Evolutionary conservation across 2,113 vertebrate genomes (phyloP).

Genomic region (Pristiophorus japonicus): DNA sequence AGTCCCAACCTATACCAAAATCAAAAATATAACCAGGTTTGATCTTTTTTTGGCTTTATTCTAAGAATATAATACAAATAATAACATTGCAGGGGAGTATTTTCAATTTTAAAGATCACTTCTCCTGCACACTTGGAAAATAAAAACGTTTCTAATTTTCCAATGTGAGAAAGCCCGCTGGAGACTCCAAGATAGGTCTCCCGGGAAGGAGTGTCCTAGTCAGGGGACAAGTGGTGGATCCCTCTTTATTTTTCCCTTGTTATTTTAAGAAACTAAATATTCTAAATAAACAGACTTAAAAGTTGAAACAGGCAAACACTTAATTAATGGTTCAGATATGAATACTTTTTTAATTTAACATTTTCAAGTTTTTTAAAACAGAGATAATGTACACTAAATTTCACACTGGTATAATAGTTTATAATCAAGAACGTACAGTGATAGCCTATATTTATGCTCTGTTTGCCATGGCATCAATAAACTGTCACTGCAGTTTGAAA

Average conservation of each 20-base stretch:
- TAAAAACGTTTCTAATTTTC: too few species aligned
- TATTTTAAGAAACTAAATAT: not conserved
- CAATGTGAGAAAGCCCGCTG: not conserved
- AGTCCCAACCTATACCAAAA: not conserved
- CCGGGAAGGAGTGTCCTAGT: not conserved
- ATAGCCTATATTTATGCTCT: not conserved
- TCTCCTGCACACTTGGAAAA: not conserved
- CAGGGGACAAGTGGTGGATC: not conserved
- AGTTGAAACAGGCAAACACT: not conserved
- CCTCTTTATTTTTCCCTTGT: not conserved
- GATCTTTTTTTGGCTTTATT: not conserved
- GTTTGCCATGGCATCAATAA: not conserved
- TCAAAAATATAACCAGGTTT: not conserved
- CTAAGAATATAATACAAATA: not conserved
- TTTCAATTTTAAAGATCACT: not conserved
- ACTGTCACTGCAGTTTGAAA: not conserved
- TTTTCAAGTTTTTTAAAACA: not conserved
- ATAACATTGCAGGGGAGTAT: not conserved
- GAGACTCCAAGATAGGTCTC: not conserved
- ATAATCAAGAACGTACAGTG: not conserved
- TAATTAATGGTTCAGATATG: not conserved
- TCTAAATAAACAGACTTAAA: not conserved
- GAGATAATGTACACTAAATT: not conserved
- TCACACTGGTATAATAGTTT: not conserved
- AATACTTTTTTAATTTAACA: not conserved